phyloP scores from a whole-genome alignment of 2,113 vertebrate species.

The Stercorarius parasiticus region DNA sequence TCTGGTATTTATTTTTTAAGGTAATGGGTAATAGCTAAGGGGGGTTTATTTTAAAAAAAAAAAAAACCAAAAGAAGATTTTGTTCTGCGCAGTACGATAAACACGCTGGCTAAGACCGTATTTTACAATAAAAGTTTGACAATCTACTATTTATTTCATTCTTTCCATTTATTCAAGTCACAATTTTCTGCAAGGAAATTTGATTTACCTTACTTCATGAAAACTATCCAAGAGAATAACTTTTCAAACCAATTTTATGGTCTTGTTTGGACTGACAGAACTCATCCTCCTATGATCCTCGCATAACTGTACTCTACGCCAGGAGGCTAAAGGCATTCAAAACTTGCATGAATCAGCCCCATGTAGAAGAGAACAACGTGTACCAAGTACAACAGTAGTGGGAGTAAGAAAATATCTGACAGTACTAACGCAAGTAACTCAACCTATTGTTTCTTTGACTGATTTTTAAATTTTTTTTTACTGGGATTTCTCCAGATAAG shows the following conservation, averaged over 20 bases:
- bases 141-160: not conserved
- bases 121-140: not conserved
- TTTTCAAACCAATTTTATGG: not conserved
- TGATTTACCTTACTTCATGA: not conserved
- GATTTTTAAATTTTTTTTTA: not conserved
- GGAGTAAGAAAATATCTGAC: not conserved
- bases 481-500: not conserved
- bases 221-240: not conserved
- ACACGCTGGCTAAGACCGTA: not conserved
- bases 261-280: not conserved
- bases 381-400: not conserved
- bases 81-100: not conserved
- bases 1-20: not conserved
- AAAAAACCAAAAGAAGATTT: not conserved
- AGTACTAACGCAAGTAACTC: not conserved
- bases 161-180: not conserved
- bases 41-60: not conserved
- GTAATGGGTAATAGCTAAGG: accelerated
- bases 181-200: not conserved
- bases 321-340: not conserved
- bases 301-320: not conserved
- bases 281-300: not conserved
- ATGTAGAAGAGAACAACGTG: not conserved
- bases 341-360: not conserved
- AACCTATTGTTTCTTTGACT: not conserved